Evolutionary conservation across 2,888 invertebrate genomes (phyloP), one percentile per base, ranked within the genome.

Genomic region (Drosophila subquinaria): DNA sequence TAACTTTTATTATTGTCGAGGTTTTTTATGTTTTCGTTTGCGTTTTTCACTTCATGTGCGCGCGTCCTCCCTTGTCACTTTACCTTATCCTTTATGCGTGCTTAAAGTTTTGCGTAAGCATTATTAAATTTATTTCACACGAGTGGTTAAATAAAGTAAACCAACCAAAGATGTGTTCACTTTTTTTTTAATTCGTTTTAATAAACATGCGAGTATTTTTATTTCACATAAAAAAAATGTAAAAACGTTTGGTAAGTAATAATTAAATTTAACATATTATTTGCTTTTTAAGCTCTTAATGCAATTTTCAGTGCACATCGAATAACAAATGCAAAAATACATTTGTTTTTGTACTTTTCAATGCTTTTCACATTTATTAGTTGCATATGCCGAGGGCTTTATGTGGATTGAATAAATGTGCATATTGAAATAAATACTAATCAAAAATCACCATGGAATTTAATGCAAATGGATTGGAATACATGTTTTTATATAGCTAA

Each of bases 1-100:
- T 87, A 80, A 79, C 85, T 79, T 89, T 74, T 81, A 76, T 83
- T 78, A 76, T 79, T 76, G 63, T 50, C 48, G 69, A 47, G 53
- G 78, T 69, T 65, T 69, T 69, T 69, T 60, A 63, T 45, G 51
- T 47, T 75, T 60, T 57, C 55, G 45, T 35, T 55, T 45, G 50
- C 27, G 57, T 56, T 73, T 68, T 59, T 35, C 33, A 33, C 33
- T 65, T 36, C 40, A 36, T 15, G 3, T 47, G 13, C 5, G 27
- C 27, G 6, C 27, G 27, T 2, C 9, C 13, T 33, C 9, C 35
- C 30, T 30, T 42, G 27, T 42, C 47, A 27, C 17, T 20, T 23
- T 48, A n/a, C 11, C 33, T 23, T 10, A 9, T 13, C 3, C 36
- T 1, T 15, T 55, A 51, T 45, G 55, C 53, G 64, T 69, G 70